Evolutionary conservation across 1,140 invertebrate genomes (phyloP).

Genomic region (Macrobrachium rosenbergii): DNA sequence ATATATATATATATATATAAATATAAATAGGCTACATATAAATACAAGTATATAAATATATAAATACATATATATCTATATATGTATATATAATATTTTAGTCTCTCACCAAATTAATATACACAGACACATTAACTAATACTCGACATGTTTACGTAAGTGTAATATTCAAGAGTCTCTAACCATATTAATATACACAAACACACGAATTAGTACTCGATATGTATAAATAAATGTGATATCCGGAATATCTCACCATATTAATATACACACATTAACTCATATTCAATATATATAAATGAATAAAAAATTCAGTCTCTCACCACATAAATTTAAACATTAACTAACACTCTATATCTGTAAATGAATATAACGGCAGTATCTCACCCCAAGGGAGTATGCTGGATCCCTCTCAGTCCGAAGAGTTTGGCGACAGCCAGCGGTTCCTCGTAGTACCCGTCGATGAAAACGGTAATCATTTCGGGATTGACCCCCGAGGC

Average conservation of each 20-base stretch:
- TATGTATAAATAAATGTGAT: too few relatives aligned
- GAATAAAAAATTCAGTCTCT: too few relatives aligned
- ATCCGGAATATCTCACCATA: too few relatives aligned
- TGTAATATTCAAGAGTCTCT: too few relatives aligned
- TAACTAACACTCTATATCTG: neutral
- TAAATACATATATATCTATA: neutral
- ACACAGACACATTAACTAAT: too few relatives aligned
- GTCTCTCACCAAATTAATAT: too few relatives aligned
- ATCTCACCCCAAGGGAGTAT: constrained; percentile 73
- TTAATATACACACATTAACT: too few relatives aligned
- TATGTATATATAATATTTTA: neutral
- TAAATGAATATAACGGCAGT: neutral
- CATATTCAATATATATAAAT: too few relatives aligned
- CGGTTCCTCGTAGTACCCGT: constrained; percentile 80
- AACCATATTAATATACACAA: too few relatives aligned
- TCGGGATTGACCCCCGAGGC: constrained; percentile 75
- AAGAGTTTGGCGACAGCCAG: constrained; percentile 77
- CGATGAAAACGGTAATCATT: constrained; percentile 79
- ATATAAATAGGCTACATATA: neutral
- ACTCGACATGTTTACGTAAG: too few relatives aligned
- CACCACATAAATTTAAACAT: too few relatives aligned
- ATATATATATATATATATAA: neutral
- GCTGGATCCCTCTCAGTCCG: constrained; percentile 75
- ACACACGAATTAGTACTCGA: too few relatives aligned
- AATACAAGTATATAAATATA: neutral